Conservation (phyloP, 2,113 vertebrate species). For the Taxidea taxus region DNA sequence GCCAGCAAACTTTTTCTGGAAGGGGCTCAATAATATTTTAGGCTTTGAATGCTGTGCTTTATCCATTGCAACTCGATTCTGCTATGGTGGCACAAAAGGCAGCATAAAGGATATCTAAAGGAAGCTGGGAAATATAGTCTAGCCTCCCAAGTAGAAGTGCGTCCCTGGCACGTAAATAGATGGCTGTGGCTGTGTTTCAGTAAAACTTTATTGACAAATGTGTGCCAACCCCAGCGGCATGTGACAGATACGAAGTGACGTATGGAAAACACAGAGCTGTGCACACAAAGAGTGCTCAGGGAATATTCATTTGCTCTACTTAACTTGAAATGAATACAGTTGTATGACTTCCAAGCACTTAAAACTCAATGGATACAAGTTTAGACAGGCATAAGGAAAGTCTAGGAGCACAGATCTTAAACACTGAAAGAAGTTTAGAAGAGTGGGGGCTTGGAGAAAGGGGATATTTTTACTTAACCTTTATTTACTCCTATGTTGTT, state of each 20-base stretch:
- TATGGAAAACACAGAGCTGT: neutral
- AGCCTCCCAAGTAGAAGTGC: neutral
- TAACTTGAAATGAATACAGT: neutral
- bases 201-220: slow-evolving; percentile 19
- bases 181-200: neutral
- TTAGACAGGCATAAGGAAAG: neutral
- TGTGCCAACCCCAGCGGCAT: neutral
- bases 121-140: neutral
- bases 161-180: neutral
- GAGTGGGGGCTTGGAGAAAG: neutral
- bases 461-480: neutral
- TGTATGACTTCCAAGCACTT: neutral
- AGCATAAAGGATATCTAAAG: neutral
- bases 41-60: neutral
- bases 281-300: rapidly evolving
- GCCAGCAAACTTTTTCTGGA: neutral
- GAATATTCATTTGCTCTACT: neutral
- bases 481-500: neutral
- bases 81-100: neutral
- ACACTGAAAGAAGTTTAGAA: neutral
- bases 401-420: neutral
- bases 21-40: neutral
- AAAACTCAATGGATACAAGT: neutral
- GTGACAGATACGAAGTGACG: neutral
- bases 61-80: neutral